Percentiles rank a stretch among this genome's conserved stretches.
Evolutionary conservation across 2,888 invertebrate genomes (phyloP).

Genomic region (Melinaea menophilus): DNA sequence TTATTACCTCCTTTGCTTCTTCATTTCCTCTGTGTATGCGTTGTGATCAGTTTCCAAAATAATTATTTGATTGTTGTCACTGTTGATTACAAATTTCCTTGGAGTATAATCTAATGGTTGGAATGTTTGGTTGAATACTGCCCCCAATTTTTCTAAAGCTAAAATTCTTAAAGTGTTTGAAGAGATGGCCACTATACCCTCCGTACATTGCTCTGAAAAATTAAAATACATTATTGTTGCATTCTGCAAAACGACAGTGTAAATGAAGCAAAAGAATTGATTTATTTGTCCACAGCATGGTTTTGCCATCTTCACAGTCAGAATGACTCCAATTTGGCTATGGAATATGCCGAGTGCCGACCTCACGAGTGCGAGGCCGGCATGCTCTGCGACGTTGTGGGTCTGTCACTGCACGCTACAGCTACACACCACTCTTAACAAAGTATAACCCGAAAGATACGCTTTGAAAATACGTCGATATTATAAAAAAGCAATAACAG

Average conservation of each 20-base stretch:
- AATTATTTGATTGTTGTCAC: slow-evolving; percentile 92
- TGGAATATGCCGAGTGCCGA: slow-evolving; percentile 84
- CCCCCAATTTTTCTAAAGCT: slow-evolving; percentile 98
- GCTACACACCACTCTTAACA: slow-evolving; percentile 69
- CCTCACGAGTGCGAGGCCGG: slow-evolving; percentile 71
- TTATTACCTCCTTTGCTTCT: slow-evolving; percentile 85
- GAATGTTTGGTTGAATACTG: slow-evolving; percentile 97
- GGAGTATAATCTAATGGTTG: slow-evolving; percentile 97
- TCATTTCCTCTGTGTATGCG: slow-evolving; percentile 98
- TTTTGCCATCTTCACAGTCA: slow-evolving; percentile 82
- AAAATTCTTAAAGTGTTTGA: slow-evolving; percentile 98
- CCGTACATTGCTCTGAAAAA: slow-evolving; percentile 94
- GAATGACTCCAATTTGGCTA: slow-evolving; percentile 83
- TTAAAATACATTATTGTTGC: slow-evolving; percentile 2
- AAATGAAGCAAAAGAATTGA: background rate
- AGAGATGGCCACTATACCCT: slow-evolving; percentile 99
- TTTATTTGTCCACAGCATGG: slow-evolving; percentile 80
- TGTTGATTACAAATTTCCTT: slow-evolving; percentile 94
- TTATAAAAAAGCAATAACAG: background rate
- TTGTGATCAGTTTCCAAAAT: slow-evolving; percentile 98
- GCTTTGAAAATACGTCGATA: slow-evolving; percentile 59
- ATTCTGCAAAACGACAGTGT: background rate
- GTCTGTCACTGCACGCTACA: slow-evolving; percentile 72
- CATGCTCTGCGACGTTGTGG: slow-evolving; percentile 82
- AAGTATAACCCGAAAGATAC: slow-evolving; percentile 50